phyloP scores from a whole-genome alignment of 2,113 vertebrate genomes.

The chimpanzee (Pan troglodytes) region NHGRI_mPanTro3-v2.1_pri NC_072401.2:134816501-134817000 shows the following conservation, averaged over 20 bases:
- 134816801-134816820: background rate
- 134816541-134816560: background rate
- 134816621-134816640: background rate
- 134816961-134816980: background rate
- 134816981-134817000: background rate
- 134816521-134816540: fast-evolving
- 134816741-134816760: background rate
- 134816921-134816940: background rate
- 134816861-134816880: background rate
- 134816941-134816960: background rate
- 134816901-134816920: background rate
- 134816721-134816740: background rate
- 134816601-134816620: background rate
- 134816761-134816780: background rate
- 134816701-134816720: background rate
- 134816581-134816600: background rate
- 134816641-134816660: background rate
- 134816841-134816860: background rate
- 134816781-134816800: background rate
- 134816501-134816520: background rate
- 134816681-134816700: background rate
- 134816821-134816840: background rate
- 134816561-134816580: background rate
- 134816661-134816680: background rate
- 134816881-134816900: background rate